phyloP scores from a whole-genome alignment of 2,888 invertebrate species.

The Mermis nigrescens region DNA sequence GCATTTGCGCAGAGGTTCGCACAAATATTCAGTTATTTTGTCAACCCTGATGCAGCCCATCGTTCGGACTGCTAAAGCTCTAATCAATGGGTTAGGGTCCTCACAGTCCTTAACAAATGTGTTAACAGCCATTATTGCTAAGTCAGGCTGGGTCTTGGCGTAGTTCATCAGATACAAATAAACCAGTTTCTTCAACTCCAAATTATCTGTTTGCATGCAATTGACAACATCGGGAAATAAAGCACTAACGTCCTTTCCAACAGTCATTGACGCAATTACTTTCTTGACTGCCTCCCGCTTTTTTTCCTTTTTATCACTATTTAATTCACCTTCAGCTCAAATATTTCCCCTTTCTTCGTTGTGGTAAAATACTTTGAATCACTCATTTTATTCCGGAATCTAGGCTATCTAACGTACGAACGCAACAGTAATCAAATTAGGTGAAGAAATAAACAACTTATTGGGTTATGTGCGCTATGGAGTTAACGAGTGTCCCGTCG shows the following conservation, averaged over 20 bases:
- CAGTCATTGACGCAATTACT: constrained; percentile 99
- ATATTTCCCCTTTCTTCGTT: constrained; percentile 98
- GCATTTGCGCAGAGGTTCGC: constrained; percentile 74
- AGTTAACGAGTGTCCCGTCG: no score
- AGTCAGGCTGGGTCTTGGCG: constrained; percentile 96
- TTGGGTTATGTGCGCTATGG: no score
- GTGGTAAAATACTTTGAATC: constrained; percentile 99
- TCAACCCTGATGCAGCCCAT: constrained; percentile 99
- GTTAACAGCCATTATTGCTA: constrained; percentile 99
- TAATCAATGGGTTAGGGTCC: constrained; percentile 93
- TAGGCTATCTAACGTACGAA: background rate
- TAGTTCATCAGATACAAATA: constrained; percentile 99
- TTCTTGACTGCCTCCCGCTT: constrained; percentile 99
- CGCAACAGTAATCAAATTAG: no score
- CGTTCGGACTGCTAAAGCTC: constrained; percentile 89
- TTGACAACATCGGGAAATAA: constrained; percentile 97
- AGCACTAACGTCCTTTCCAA: constrained; percentile 91
- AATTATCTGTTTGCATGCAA: constrained; percentile 99
- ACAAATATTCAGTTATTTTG: constrained; percentile 96
- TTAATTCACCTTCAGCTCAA: constrained; percentile 91
- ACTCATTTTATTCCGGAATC: constrained; percentile 50
- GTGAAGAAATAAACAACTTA: no score
- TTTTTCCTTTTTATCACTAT: constrained; percentile 98
- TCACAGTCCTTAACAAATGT: constrained; percentile 99
- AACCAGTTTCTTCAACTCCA: constrained; percentile 92